Base-by-base conservation (phyloP, 1,140 invertebrate species). In the Amyelois transitella region DNA sequence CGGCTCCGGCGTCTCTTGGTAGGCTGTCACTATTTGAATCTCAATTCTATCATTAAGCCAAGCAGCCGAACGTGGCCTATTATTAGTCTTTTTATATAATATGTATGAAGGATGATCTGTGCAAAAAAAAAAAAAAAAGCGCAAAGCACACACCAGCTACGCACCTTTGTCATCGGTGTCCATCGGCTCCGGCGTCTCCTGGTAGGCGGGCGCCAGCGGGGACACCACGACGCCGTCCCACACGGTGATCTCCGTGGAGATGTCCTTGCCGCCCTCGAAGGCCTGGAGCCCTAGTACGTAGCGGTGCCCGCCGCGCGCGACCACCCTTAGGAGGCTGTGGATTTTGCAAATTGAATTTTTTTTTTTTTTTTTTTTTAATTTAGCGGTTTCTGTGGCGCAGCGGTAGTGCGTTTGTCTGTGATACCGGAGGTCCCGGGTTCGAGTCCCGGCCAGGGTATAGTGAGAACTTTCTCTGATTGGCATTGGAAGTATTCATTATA, bases 151-250 rank as follows among this genome's bases (percentile, higher is more conserved):
- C 10, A 10, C 8, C 2, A 5, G 1, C 12, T 12, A 19, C 19
- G 21, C 53, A 86, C 81, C 79, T 64, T 86, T 86, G 6, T 84
- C 79, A 18, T 86, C 83, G 0, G 83, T 86, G 52, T 86, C 83
- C 83, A 86, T 86, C 17, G 81, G 78, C 18, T 86, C 81, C 0
- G 79, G 77, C 0, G 71, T 69, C 38, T 84, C 81, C 66, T 97
- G 95, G 81, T 98, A 99, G 0, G 96, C 97, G 66, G 96, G 94
- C 44, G 96, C 96, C 4, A 97, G 90, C 0, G 97, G 97, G 12
- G 96, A 96, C 0, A 98, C 96, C 5, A 98, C 96, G 1, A 98
- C 96, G 0, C 96, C 97, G 77, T 97, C 94, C 96, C 96, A 98
- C 6, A 98, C 95, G 19, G 95, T 94, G 90, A 95, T 95, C 78